phyloP scores from a whole-genome alignment of 2,888 invertebrate species.

The Harmothoe impar region DNA sequence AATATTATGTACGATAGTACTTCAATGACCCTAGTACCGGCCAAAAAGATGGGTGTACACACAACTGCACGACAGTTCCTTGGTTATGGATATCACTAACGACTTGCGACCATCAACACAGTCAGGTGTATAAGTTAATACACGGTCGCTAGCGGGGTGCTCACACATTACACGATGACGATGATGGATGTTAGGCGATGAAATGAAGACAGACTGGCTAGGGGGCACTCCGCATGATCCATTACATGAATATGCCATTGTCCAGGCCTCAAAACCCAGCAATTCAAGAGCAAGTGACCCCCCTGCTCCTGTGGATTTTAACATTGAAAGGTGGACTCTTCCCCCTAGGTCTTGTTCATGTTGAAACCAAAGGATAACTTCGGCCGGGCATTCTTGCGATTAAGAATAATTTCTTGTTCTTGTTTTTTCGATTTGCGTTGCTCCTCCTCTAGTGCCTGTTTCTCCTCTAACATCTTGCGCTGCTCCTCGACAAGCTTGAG shows the following conservation, averaged over 20 bases:
- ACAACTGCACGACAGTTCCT: not conserved
- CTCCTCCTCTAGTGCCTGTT: conserved; percentile 95
- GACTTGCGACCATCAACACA: not conserved
- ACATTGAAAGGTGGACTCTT: not conserved
- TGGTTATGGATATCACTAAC: too few species aligned
- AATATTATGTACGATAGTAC: not conserved
- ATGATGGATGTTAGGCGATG: not conserved
- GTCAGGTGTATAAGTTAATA: not conserved
- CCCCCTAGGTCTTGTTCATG: conserved; percentile 66
- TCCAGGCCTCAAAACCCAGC: not conserved
- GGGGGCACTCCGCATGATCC: not conserved
- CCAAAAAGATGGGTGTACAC: not conserved
- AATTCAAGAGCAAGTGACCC: not conserved
- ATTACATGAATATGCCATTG: not conserved
- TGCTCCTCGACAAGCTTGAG: conserved; percentile 98
- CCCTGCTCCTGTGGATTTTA: not conserved
- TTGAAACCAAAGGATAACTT: conserved; percentile 90
- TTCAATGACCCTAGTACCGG: not conserved
- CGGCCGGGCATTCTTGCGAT: conserved; percentile 95
- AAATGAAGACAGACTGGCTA: not conserved
- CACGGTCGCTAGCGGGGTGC: not conserved
- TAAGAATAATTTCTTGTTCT: conserved; percentile 97
- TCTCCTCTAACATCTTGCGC: conserved; percentile 94
- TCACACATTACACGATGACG: not conserved
- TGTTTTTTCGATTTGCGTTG: conserved; percentile 95